Conservation (phyloP, 2,797 vertebrate species). For the Chromobotia macracanthus region DNA sequence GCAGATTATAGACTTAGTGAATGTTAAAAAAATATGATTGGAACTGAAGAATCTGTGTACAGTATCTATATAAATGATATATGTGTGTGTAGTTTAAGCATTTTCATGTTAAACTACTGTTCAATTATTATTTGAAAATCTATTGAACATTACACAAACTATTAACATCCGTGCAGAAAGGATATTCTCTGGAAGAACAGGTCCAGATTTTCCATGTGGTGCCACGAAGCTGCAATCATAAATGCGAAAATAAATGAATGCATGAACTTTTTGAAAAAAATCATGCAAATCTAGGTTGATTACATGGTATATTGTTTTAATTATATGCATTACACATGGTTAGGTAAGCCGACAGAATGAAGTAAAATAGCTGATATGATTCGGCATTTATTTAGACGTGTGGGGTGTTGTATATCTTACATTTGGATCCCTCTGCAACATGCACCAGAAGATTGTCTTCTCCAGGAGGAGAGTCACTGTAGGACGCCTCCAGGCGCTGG, state of each 20-base stretch:
- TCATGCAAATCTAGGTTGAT: not conserved
- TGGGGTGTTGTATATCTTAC: conserved; percentile 71
- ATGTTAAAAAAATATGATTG: conserved; percentile 75
- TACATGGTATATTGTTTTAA: no score
- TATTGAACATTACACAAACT: not conserved
- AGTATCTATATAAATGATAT: no score
- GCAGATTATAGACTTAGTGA: conserved; percentile 92
- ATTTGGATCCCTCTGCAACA: conserved; percentile 92
- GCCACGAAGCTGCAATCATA: conserved; percentile 87
- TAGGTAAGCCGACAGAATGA: not conserved
- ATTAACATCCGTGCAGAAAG: conserved; percentile 70
- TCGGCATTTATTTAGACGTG: not conserved
- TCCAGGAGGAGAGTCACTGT: conserved; percentile 92
- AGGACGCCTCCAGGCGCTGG: conserved; percentile 93
- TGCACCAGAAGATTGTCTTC: conserved; percentile 93
- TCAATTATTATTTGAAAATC: not conserved
- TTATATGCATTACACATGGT: not conserved
- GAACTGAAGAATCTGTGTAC: not conserved
- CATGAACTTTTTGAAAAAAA: not conserved
- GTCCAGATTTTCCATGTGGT: conserved; percentile 98
- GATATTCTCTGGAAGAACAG: conserved; percentile 99
- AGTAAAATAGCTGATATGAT: not conserved
- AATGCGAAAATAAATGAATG: not conserved
- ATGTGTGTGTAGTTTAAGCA: not conserved
- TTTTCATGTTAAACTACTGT: not conserved